Base-by-base conservation (phyloP, 2,888 invertebrate species). In the Phengaris arion region DNA sequence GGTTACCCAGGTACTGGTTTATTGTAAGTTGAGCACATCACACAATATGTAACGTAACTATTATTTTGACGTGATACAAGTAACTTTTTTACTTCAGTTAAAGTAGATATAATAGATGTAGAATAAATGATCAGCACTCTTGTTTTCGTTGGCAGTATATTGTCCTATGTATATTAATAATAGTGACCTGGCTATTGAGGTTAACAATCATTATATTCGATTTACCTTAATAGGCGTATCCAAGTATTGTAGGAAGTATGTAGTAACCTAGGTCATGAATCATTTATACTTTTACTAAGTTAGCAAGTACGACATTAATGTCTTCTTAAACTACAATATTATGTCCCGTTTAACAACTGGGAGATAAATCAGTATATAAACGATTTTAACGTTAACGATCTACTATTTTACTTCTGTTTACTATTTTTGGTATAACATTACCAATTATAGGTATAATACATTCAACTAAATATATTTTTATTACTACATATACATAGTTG, bases 241-340 rank as follows among this genome's bases (percentile, higher is more conserved):
- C 64, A 64, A 35, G 35, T 64, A 64, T 69, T 48, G 69, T 69
- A 69, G 48, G 46, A 69, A 69, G 15, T 48, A 69, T 48, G 69
- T 69, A 69, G 48, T 48, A 69, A 69, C 48, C 48, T 48, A 15
- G 12, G 48, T 48, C 69, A 69, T 69, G 48, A 69, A 69, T 69
- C 48, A 69, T 69, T 69, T 69, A 69, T 15, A 48, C n/a, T 69
- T 69, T 69, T 48, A 48, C 46, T 48, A 15, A 46, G 48, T 48
- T 69, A 46, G 48, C 48, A 69, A 69, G 48, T 69, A 48, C 15
- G 69, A 15, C 69, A 48, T 69, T 69, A 69, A 69, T 69, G 69
- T 69, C 48, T 69, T 69, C 48, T 69, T 69, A 69, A 69, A 69
- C 48, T 48, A 69, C 69, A 48, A 48, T 48, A 69, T 69, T 48